phyloP scores from a whole-genome alignment of 2,113 vertebrate genomes.

The Perca flavescens region DNA sequence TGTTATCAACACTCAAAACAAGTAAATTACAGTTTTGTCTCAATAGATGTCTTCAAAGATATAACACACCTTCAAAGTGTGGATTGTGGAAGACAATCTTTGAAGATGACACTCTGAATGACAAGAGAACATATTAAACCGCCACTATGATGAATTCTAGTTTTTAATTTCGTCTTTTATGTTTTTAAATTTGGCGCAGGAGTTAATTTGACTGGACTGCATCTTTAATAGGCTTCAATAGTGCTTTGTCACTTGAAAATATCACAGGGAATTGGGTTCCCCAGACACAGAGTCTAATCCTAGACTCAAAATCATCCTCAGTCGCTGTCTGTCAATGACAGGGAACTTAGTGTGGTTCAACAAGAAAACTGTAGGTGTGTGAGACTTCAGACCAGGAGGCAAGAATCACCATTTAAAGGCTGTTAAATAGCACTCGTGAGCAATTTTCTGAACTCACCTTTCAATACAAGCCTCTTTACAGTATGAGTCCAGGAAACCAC shows the following conservation, averaged over 20 bases:
- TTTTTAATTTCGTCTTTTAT: neutral
- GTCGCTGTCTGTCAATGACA: slow-evolving; percentile 28
- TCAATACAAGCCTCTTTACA: neutral
- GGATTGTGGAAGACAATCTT: slow-evolving; percentile 37
- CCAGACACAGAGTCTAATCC: slow-evolving; percentile 61
- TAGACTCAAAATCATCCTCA: slow-evolving; percentile 52
- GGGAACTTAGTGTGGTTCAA: slow-evolving; percentile 11
- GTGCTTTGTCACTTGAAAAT: slow-evolving; percentile 45
- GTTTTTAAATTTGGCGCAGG: slow-evolving; percentile 44
- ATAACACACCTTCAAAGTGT: slow-evolving; percentile 40
- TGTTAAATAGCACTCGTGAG: neutral
- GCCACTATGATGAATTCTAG: slow-evolving; percentile 20
- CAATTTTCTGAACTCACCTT: neutral
- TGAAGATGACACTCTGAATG: slow-evolving; percentile 46
- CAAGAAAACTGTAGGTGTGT: slow-evolving; percentile 6
- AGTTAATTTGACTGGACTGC: slow-evolving; percentile 63
- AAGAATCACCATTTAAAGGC: neutral
- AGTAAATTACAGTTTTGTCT: slow-evolving; percentile 50
- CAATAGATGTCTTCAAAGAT: slow-evolving; percentile 35
- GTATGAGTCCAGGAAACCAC: slow-evolving; percentile 6
- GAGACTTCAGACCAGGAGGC: neutral
- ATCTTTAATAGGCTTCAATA: slow-evolving; percentile 53
- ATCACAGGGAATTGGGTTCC: slow-evolving; percentile 58
- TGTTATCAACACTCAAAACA: slow-evolving; percentile 43
- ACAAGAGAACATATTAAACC: slow-evolving; percentile 39